Conservation (phyloP, 2,113 vertebrate species). For the Pseudorasbora parva region DNA sequence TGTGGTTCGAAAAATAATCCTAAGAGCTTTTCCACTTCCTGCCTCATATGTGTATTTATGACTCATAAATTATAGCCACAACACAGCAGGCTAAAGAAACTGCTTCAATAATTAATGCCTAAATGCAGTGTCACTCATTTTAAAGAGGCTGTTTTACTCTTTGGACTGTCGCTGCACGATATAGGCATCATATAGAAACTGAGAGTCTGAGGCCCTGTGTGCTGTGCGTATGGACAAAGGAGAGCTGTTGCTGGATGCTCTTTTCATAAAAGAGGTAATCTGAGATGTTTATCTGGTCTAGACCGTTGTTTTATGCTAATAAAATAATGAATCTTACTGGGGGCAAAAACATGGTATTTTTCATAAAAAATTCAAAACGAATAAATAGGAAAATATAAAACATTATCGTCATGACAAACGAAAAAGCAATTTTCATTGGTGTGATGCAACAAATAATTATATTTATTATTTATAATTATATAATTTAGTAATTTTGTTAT, state of each 20-base stretch:
- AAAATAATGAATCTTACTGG: background rate
- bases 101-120: slow-evolving; percentile 75
- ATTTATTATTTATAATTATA: too few species aligned
- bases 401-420: too few species aligned
- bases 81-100: slow-evolving; percentile 70
- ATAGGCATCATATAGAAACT: background rate
- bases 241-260: slow-evolving; percentile 2
- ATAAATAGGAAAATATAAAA: too few species aligned
- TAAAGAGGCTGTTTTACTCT: slow-evolving; percentile 36
- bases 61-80: slow-evolving; percentile 73
- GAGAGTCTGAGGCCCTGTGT: background rate
- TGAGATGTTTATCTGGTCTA: background rate
- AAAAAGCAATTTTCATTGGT: too few species aligned
- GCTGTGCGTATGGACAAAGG: background rate
- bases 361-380: too few species aligned
- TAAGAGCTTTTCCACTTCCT: slow-evolving; percentile 48
- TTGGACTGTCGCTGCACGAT: background rate
- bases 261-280: background rate
- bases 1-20: slow-evolving; percentile 32
- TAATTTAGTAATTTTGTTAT: too few species aligned
- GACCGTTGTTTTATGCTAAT: background rate
- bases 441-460: too few species aligned
- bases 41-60: slow-evolving; percentile 62
- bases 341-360: too few species aligned
- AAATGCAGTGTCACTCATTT: slow-evolving; percentile 69